These are phyloP conservation scores for Mellilla xanthometata DNA, from an alignment of 2,888 invertebrate genomes.

Conservation along the genomic window DNA sequence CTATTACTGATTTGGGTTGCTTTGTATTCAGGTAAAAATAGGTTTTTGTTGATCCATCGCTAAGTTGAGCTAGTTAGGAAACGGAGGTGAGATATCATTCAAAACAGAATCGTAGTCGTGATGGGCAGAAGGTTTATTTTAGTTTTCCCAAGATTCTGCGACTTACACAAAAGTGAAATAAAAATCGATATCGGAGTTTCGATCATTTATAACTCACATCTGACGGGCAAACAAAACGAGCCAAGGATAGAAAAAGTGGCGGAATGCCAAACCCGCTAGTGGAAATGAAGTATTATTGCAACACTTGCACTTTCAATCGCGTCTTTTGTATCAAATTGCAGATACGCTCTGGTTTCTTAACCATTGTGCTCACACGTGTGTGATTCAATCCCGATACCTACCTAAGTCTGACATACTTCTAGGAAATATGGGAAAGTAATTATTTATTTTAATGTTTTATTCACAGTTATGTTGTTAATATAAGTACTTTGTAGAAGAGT, in stretches of 20 bases:
- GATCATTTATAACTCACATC: conserved; percentile 79
- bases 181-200: conserved; percentile 74
- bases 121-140: conserved; percentile 39
- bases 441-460: too few species aligned
- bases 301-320: conserved; percentile 80
- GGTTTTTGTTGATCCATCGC: conserved; percentile 37
- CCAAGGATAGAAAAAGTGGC: conserved; percentile 56
- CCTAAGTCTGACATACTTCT: background rate
- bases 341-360: conserved; percentile 47
- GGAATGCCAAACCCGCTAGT: conserved; percentile 65
- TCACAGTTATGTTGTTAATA: too few species aligned
- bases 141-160: conserved; percentile 2
- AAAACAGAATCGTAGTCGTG: too few species aligned
- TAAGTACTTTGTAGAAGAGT: too few species aligned
- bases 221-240: conserved; percentile 72
- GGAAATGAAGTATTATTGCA: conserved; percentile 77
- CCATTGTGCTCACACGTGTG: conserved; percentile 44
- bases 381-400: conserved; percentile 14
- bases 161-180: conserved; percentile 41
- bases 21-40: conserved; percentile 63
- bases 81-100: too few species aligned
- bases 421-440: too few species aligned
- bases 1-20: conserved; percentile 30
- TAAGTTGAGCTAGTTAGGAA: conserved; percentile 5
- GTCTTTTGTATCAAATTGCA: conserved; percentile 57